Evolutionary conservation across 2,113 vertebrate species (phyloP), one percentile per base, ranked within the genome.

Genomic region (Apistogramma diplotaenia): DNA sequence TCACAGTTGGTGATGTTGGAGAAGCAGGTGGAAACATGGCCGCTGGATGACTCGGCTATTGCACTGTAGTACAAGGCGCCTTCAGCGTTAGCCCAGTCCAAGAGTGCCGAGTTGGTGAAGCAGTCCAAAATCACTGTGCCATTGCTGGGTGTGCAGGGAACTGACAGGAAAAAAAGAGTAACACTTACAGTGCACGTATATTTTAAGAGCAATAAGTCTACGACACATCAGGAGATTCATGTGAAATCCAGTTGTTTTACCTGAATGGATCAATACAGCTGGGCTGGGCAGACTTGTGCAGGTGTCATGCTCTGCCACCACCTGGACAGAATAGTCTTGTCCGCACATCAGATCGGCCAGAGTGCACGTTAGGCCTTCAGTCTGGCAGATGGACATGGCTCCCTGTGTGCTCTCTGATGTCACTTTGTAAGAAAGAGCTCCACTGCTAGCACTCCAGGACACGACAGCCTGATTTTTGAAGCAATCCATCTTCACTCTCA

Each of bases 271-370:
- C 6, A 56, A 3, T 37, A 49, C 46, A 6, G 77, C 23, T 37
- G 78, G 57, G 79, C 95, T 95, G 13, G 92, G 93, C 65, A 94
- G 76, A 87, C 94, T 95, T 15, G 94, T 92, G 81, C 95, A 96
- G 46, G 87, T 81, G 1, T 92, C 11, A 19, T 93, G 91, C 33
- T 87, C 16, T 2, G 95, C 94, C 76, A 92, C 75, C 78, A 95
- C 92, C 57, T 92, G 89, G 46, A 96, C 83, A 1, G 11, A 65
- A 88, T 95, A 96, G 6, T 29, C 1, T 1, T 78, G 81, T 2
- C 95, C 95, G 21, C 95, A 96, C 16, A 21, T 83, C 57, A 96
- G 83, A 76, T 91, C 82, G 12, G 61, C 82, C 75, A 96, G 75
- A 37, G 51, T 81, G 65, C 95, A 95, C 8, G 2, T 19, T 1